Evolutionary conservation across 2,888 invertebrate species (phyloP).

Genomic region (Epiblema foenella): DNA sequence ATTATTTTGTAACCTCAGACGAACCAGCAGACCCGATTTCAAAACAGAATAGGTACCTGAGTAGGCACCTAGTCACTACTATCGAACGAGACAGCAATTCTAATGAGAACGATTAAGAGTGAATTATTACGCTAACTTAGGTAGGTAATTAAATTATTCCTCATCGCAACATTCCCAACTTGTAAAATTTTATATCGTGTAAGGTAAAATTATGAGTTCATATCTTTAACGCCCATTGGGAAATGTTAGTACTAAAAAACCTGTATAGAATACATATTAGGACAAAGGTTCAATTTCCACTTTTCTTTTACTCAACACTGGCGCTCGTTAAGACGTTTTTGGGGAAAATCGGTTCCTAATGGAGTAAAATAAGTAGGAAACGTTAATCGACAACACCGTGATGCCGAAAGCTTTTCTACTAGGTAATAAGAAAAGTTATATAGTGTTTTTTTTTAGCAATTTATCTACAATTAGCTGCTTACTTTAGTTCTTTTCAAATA

Average conservation of each 20-base stretch:
- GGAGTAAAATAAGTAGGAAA: slow-evolving; percentile 18
- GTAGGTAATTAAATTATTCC: no score
- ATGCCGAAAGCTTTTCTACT: slow-evolving; percentile 12
- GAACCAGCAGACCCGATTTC: no score
- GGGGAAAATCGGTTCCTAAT: slow-evolving; percentile 9
- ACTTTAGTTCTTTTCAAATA: neutral
- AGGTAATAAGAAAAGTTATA: slow-evolving; percentile 14
- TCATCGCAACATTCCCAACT: no score
- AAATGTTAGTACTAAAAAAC: slow-evolving; percentile 9
- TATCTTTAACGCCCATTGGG: neutral
- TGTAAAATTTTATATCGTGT: no score
- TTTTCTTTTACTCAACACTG: slow-evolving; percentile 4
- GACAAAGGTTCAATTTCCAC: slow-evolving; percentile 6
- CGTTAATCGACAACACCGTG: slow-evolving; percentile 19
- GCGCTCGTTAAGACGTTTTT: slow-evolving; percentile 18
- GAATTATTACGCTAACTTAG: no score
- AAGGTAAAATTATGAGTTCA: neutral
- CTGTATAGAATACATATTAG: slow-evolving; percentile 8
- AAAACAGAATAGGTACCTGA: no score
- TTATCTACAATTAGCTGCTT: slow-evolving; percentile 6
- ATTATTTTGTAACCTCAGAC: no score
- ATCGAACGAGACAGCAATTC: no score
- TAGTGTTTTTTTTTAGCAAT: no score
- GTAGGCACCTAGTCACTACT: no score
- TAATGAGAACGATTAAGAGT: no score